These are phyloP conservation scores for Eulemur coronatus DNA, from an alignment of 2,797 vertebrate genomes.

Conservation along the genomic window DNA sequence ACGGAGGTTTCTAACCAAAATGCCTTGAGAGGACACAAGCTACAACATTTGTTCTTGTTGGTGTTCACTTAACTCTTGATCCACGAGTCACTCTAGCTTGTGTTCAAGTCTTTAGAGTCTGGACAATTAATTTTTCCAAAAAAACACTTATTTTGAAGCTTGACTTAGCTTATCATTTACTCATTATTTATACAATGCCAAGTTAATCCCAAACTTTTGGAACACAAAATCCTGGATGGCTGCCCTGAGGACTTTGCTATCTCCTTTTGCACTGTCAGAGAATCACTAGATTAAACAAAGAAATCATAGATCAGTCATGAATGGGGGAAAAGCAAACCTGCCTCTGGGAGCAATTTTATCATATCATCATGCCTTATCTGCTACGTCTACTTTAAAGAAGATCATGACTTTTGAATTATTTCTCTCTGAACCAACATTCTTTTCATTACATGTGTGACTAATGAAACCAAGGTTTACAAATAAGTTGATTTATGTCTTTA, in stretches of 20 bases:
- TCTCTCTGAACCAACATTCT: not conserved
- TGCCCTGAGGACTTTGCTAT: not conserved
- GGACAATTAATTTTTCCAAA: not conserved
- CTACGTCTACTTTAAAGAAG: not conserved
- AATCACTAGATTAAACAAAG: not conserved
- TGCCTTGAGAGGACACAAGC: not conserved
- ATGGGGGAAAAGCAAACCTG: not conserved
- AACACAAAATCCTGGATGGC: not conserved
- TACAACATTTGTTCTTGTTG: not conserved
- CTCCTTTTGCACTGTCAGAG: not conserved
- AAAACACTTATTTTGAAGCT: not conserved
- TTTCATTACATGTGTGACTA: not conserved
- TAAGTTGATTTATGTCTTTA: not conserved
- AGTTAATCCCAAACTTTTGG: not conserved
- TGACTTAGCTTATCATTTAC: not conserved
- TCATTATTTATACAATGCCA: not conserved
- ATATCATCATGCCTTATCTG: not conserved
- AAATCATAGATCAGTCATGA: not conserved
- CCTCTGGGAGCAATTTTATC: not conserved
- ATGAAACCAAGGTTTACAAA: not conserved
- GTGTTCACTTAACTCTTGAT: not conserved
- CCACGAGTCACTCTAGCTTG: not conserved
- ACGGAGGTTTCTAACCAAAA: not conserved
- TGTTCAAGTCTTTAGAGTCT: not conserved
- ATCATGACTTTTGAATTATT: not conserved